A percentile compares a stretch with the other conserved stretches of the same genome.
Conservation (phyloP, 2,797 vertebrate species). For the Hypotaenidia okinawae region DNA sequence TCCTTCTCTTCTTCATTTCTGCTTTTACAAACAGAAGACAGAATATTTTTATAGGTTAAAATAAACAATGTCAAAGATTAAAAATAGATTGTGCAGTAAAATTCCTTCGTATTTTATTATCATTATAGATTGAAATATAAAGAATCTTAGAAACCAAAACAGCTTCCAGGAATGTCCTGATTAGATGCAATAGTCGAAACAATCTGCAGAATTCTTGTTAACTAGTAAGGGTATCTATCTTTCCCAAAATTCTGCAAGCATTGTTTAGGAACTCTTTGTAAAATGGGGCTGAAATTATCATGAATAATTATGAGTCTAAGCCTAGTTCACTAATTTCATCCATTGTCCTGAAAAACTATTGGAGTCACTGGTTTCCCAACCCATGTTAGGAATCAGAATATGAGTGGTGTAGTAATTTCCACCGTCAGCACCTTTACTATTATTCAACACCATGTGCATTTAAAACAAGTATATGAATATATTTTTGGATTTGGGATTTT, state of each 20-base stretch:
- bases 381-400: background rate
- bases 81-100: background rate
- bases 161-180: background rate
- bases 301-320: background rate
- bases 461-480: background rate
- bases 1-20: background rate
- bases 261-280: background rate
- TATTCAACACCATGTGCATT: background rate
- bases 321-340: background rate
- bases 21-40: background rate
- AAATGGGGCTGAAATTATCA: background rate
- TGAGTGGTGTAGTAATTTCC: background rate
- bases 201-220: background rate
- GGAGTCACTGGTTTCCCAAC: background rate
- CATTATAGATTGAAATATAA: background rate
- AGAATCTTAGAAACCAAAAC: background rate
- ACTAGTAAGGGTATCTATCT: rapidly evolving
- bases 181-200: background rate
- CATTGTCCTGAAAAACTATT: background rate
- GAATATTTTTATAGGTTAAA: background rate
- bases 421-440: background rate
- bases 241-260: background rate
- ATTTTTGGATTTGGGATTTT: background rate
- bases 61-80: background rate
- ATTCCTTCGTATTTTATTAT: background rate